Percentiles rank a stretch among this genome's conserved stretches.
Evolutionary conservation across 2,888 invertebrate species (phyloP).

Genomic region (Orthonevra nobilis): DNA sequence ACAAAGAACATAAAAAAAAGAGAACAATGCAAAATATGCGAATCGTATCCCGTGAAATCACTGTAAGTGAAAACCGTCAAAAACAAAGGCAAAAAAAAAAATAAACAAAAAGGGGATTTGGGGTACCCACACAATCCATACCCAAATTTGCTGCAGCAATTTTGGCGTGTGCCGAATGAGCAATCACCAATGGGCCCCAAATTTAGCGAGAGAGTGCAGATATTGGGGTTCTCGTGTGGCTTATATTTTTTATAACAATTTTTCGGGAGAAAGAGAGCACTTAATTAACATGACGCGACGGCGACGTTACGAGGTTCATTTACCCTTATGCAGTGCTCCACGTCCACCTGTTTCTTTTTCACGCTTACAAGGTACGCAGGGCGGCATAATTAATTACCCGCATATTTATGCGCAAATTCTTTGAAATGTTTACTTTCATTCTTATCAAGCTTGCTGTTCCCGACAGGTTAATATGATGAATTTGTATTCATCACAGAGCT

Average conservation of each 20-base stretch:
- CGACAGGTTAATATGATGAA: conserved; percentile 18
- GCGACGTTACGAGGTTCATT: conserved; percentile 39
- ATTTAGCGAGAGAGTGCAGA: neutral
- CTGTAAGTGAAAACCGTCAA: conserved; percentile 18
- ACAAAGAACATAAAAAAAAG: conserved; percentile 11
- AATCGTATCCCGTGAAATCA: conserved; percentile 1
- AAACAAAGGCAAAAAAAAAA: conserved; percentile 9
- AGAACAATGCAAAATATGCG: conserved; percentile 6
- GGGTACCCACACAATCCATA: conserved; percentile 40
- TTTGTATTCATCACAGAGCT: conserved; percentile 53
- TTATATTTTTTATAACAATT: conserved; percentile 9
- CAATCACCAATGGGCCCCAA: conserved; percentile 26
- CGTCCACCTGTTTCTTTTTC: conserved; percentile 71
- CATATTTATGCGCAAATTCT: conserved; percentile 51
- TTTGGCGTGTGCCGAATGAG: conserved; percentile 67
- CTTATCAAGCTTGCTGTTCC: conserved; percentile 55
- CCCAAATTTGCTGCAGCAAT: conserved; percentile 41
- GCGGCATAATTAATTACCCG: conserved; percentile 10
- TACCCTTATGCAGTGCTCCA: conserved; percentile 41
- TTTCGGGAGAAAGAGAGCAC: conserved; percentile 28
- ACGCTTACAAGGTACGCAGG: neutral
- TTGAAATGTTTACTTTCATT: conserved; percentile 62
- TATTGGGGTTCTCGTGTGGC: conserved; percentile 22
- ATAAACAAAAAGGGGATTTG: conserved; percentile 34
- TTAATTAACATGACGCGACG: too few relatives aligned